Percentiles rank a stretch among this genome's conserved stretches.
Conservation (phyloP, 2,113 vertebrate genomes). For the Heptranchias perlo region DNA sequence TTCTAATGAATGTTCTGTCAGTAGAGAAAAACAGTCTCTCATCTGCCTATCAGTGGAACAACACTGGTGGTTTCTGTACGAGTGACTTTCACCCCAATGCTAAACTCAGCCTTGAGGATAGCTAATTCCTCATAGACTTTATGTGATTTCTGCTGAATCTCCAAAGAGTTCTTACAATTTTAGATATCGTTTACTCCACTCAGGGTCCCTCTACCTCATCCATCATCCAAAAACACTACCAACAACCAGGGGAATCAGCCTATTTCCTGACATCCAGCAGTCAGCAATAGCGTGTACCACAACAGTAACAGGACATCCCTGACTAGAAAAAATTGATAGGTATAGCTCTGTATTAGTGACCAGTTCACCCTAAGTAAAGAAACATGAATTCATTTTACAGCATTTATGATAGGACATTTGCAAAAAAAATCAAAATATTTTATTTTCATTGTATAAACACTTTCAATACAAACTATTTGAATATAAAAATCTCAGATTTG, state of each 20-base stretch:
- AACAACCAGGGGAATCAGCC: not conserved
- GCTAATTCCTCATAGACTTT: constrained; percentile 13
- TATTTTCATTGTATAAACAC: not conserved
- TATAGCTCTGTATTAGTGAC: not conserved
- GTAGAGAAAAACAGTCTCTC: constrained; percentile 19
- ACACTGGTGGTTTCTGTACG: not conserved
- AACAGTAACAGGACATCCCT: not conserved
- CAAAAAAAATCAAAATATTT: not conserved
- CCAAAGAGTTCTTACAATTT: constrained; percentile 2
- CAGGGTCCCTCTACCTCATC: not conserved
- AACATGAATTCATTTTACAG: not conserved
- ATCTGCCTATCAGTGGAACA: not conserved
- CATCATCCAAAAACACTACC: not conserved
- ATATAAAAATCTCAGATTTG: no score
- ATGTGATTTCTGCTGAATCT: not conserved
- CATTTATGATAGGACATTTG: not conserved
- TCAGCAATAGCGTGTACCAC: not conserved
- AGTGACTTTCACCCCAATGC: constrained; percentile 12
- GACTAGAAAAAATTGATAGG: not conserved
- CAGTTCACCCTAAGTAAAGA: not conserved
- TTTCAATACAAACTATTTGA: not conserved
- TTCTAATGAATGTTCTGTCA: constrained; percentile 37
- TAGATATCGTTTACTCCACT: not conserved
- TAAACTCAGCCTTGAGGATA: constrained; percentile 5
- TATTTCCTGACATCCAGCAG: not conserved